Evolutionary conservation across 2,888 invertebrate genomes (phyloP), one percentile per base, ranked within the genome.

Genomic region (Anthrax anthrax): DNA sequence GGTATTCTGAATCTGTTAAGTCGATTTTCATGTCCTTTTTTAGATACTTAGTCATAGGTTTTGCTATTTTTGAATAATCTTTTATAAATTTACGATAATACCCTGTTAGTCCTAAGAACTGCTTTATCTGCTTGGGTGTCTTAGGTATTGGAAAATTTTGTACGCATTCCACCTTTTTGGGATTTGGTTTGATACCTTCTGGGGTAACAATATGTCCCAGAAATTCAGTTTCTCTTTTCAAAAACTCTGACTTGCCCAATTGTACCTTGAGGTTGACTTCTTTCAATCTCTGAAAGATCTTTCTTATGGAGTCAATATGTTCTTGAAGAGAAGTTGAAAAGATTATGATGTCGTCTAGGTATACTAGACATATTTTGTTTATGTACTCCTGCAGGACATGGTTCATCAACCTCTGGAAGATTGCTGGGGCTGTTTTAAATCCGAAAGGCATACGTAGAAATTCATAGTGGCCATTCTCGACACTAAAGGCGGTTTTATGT

Each of bases 1-100:
- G n/a, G n/a, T n/a, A n/a, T 23, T 23, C 23, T 23, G 4, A 6
- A 23, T 23, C 4, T 6, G 4, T 23, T 8, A 8, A 23, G 23
- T 47, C 48, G 4, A 48, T 29, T 29, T 29, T 29, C 8, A 10
- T 37, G 4, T 38, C 32, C 43, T 48, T 44, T 34, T 48, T 50
- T 1, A 50, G 36, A 14, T 23, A 50, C 43, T 36, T 47, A 6
- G 52, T 50, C 32, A 55, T 50, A 13, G 57, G 52, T 16, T 47
- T 50, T 14, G 50, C 43, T n/a, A 51, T 6, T 4, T 39, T 38
- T 0, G 54, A 42, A 37, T 46, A 51, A 27, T 52, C 43, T 8
- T 39, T 18, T 1, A 47, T 48, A 38, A 48, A 50, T 37, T 44
- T 42, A 10, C 44, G 36, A 18, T 47, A 50, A 18, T 47, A 50